A percentile compares a stretch with the other conserved stretches of the same genome.
Conservation (phyloP, 2,113 vertebrate species). For the Egretta garzetta region DNA sequence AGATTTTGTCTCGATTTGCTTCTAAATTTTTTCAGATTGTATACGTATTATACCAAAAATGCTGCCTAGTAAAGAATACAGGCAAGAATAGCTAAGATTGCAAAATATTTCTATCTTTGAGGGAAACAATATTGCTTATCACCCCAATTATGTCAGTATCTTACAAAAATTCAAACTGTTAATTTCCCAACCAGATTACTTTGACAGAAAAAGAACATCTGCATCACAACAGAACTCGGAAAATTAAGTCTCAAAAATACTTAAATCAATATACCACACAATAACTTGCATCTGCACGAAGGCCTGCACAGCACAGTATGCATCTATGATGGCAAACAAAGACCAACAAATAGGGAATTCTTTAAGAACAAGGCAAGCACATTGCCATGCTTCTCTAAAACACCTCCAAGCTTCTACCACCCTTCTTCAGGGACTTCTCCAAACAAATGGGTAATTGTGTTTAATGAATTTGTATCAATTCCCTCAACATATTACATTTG, state of each 20-base stretch:
- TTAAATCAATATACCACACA: neutral
- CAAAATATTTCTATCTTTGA: neutral
- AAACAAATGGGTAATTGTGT: neutral
- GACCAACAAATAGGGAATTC: neutral
- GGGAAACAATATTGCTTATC: neutral
- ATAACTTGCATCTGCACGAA: neutral
- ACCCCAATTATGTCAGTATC: neutral
- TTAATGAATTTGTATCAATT: neutral
- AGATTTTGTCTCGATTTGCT: neutral
- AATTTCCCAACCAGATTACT: neutral
- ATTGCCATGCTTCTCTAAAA: neutral
- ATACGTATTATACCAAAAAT: neutral
- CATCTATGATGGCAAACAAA: neutral
- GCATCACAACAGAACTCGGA: neutral
- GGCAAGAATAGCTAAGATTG: neutral
- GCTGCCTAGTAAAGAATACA: neutral
- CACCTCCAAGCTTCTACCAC: neutral
- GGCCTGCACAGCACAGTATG: neutral
- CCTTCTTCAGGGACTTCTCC: neutral
- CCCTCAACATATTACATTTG: neutral
- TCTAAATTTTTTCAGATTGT: neutral
- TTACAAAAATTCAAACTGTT: neutral
- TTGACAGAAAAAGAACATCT: neutral
- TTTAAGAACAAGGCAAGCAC: neutral
- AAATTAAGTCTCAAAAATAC: neutral